phyloP scores from a whole-genome alignment of 2,113 vertebrate genomes.

The Amphilophus citrinellus region DNA sequence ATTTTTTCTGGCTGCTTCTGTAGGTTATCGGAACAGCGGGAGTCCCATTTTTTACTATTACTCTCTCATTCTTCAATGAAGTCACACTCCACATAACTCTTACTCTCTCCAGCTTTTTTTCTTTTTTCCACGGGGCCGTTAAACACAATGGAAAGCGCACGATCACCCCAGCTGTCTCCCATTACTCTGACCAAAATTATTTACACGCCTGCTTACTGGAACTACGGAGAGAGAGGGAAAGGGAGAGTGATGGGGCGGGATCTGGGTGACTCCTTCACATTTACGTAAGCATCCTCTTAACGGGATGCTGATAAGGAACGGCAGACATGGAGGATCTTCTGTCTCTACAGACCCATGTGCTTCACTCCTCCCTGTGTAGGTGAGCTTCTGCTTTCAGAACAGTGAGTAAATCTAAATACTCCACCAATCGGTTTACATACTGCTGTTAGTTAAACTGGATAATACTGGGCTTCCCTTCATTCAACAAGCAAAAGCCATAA shows the following conservation, averaged over 20 bases:
- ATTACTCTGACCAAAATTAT: conserved; percentile 80
- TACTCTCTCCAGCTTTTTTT: conserved; percentile 36
- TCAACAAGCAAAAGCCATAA: conserved; percentile 25
- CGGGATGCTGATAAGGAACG: conserved; percentile 21
- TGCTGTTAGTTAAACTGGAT: conserved; percentile 43
- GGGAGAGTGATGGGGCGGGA: conserved; percentile 16
- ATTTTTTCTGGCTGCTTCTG: background rate
- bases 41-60: conserved; percentile 34
- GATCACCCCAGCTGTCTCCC: conserved; percentile 79
- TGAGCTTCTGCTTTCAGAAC: background rate
- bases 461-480: conserved; percentile 8
- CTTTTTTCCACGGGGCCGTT: conserved; percentile 25
- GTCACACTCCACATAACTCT: conserved; percentile 49
- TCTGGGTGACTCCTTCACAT: conserved; percentile 42
- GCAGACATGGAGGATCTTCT: background rate
- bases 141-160: conserved; percentile 82
- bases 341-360: conserved; percentile 5
- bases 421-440: background rate
- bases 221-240: conserved; percentile 40
- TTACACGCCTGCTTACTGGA: conserved; percentile 79
- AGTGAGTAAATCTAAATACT: conserved; percentile 1
- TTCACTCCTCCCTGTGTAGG: background rate
- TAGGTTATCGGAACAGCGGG: conserved; percentile 16
- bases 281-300: conserved; percentile 49
- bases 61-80: conserved; percentile 63